Percentiles rank a stretch among this genome's conserved stretches.
Evolutionary conservation across 2,113 vertebrate species (phyloP).

Genomic region (Lanius ludovicianus): DNA sequence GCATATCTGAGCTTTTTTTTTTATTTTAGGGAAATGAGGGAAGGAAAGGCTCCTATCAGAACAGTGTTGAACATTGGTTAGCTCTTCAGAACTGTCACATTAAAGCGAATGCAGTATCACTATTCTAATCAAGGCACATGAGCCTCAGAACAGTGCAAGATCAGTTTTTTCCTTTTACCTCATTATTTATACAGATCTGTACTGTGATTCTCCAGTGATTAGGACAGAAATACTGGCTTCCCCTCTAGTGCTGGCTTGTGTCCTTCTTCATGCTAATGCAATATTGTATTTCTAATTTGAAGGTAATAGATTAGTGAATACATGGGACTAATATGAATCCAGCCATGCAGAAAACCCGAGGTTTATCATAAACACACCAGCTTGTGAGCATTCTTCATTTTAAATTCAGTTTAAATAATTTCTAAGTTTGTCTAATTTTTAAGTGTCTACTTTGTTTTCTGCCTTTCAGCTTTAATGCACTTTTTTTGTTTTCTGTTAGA

Average conservation of each 20-base stretch:
- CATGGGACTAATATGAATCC: constrained; percentile 51
- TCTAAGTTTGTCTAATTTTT: not conserved
- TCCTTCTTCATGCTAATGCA: constrained; percentile 67
- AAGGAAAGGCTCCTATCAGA: not conserved
- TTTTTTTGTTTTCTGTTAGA: not conserved
- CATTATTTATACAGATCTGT: constrained; percentile 1
- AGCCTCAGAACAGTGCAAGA: not conserved
- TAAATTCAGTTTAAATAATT: constrained; percentile 69
- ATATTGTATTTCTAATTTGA: constrained; percentile 61
- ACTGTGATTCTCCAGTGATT: not conserved
- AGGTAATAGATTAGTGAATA: constrained; percentile 45
- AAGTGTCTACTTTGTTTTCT: constrained; percentile 53
- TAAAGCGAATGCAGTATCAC: constrained; percentile 26
- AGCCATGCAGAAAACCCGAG: constrained; percentile 31
- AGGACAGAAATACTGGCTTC: not conserved
- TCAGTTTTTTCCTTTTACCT: constrained; percentile 29
- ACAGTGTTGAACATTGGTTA: not conserved
- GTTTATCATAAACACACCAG: constrained; percentile 51
- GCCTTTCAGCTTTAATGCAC: constrained; percentile 42
- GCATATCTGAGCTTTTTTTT: not conserved
- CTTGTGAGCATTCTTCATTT: constrained; percentile 53
- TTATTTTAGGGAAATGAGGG: not conserved
- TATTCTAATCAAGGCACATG: constrained; percentile 46
- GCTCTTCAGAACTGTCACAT: not conserved
- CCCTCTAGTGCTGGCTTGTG: not conserved